Evolutionary conservation across 2,113 vertebrate genomes (phyloP).

Genomic region (Cariama cristata): DNA sequence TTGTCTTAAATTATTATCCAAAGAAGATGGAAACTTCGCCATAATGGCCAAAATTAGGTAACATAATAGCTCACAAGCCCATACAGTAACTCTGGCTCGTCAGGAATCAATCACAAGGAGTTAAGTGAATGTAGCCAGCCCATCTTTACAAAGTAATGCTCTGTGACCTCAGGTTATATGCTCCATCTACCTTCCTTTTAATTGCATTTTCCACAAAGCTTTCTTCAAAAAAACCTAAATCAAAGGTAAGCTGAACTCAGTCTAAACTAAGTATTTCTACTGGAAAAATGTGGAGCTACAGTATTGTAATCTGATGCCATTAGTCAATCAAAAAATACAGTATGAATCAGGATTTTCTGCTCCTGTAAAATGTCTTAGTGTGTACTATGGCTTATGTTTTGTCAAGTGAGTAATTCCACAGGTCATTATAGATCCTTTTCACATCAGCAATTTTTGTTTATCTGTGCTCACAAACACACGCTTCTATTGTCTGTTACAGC

Average conservation of each 20-base stretch:
- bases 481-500: not conserved
- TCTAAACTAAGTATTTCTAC: not conserved
- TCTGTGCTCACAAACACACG: not conserved
- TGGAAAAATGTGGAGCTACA: not conserved
- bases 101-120: not conserved
- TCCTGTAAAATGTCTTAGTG: not conserved
- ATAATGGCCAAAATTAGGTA: not conserved
- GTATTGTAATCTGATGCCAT: not conserved
- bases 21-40: not conserved
- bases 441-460: slow-evolving; percentile 16
- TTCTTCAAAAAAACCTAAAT: not conserved
- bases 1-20: not conserved
- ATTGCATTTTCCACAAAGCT: not conserved
- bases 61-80: not conserved
- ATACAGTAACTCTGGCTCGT: not conserved
- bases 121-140: not conserved
- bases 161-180: not conserved
- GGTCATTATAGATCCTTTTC: not conserved
- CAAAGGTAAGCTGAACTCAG: not conserved
- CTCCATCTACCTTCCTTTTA: not conserved
- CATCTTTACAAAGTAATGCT: not conserved
- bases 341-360: not conserved
- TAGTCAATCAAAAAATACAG: not conserved
- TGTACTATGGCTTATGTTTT: not conserved
- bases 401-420: slow-evolving; percentile 18